Conservation (phyloP, 2,113 vertebrate species). For the Amazona guildingii region DNA sequence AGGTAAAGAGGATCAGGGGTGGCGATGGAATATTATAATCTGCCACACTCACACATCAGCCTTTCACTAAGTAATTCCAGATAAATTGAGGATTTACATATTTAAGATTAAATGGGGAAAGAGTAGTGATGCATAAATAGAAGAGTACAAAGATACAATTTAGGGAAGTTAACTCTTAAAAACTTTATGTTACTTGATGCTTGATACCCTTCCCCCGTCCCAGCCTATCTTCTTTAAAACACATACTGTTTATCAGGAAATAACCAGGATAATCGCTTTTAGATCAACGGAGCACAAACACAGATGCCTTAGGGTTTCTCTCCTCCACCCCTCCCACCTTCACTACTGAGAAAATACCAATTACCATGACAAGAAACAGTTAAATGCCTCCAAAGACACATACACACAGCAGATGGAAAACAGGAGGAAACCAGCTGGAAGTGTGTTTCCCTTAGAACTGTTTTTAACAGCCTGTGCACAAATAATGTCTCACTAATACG, state of each 20-base stretch:
- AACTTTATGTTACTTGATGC: constrained; percentile 43
- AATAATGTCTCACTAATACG: constrained; percentile 75
- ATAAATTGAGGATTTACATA: constrained; percentile 89
- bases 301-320: constrained; percentile 58
- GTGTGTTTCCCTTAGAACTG: constrained; percentile 80
- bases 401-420: constrained; percentile 80
- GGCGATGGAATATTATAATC: constrained; percentile 84
- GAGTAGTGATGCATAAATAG: constrained; percentile 69
- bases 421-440: constrained; percentile 81
- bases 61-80: constrained; percentile 84
- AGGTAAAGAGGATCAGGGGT: constrained; percentile 86
- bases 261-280: constrained; percentile 59
- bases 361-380: constrained; percentile 77
- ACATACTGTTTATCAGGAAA: constrained; percentile 52
- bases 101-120: constrained; percentile 82
- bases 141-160: constrained; percentile 70
- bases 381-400: constrained; percentile 72
- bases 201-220: constrained; percentile 14
- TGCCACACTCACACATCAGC: constrained; percentile 82
- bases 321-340: constrained; percentile 62
- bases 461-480: constrained; percentile 80
- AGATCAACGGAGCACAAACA: constrained; percentile 59
- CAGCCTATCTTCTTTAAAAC: constrained; percentile 45
- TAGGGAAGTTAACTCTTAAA: constrained; percentile 75
- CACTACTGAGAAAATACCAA: constrained; percentile 73